A percentile compares a stretch with the other conserved stretches of the same genome.
Conservation (phyloP, 2,113 vertebrate species). For the Menidia beryllina region DNA sequence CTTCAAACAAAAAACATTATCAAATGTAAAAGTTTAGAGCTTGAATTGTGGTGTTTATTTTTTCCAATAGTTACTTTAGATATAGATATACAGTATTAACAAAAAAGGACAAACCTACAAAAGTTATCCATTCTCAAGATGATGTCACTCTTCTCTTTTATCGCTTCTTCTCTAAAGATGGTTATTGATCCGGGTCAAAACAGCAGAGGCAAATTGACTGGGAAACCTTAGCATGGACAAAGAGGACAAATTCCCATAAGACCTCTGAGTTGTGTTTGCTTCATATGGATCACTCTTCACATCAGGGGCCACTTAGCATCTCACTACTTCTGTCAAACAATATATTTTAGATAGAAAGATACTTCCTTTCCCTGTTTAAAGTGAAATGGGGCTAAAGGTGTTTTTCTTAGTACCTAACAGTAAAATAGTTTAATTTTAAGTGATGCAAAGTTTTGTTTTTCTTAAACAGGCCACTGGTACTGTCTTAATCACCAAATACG, state of each 20-base stretch:
- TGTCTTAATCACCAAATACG: not conserved
- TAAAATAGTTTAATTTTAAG: no score
- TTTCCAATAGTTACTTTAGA: not conserved
- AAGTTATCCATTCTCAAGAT: constrained; percentile 46
- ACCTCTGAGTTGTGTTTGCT: constrained; percentile 54
- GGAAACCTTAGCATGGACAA: constrained; percentile 70
- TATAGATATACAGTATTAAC: constrained; percentile 8
- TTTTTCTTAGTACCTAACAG: not conserved
- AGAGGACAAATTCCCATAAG: constrained; percentile 61
- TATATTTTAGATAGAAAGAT: constrained; percentile 41
- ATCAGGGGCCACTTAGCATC: constrained; percentile 66
- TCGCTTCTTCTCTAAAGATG: constrained; percentile 69
- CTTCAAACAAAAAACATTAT: no score
- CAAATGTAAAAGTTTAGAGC: not conserved
- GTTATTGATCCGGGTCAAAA: constrained; percentile 74
- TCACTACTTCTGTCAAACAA: constrained; percentile 67
- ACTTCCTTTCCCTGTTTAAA: not conserved
- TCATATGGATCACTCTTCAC: constrained; percentile 51
- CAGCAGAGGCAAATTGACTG: constrained; percentile 72
- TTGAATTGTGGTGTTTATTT: not conserved
- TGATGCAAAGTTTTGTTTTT: no score
- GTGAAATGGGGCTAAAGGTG: not conserved
- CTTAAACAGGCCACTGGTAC: not conserved
- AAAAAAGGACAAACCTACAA: constrained; percentile 19
- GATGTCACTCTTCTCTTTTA: constrained; percentile 72